phyloP scores from a whole-genome alignment of 1,140 invertebrate genomes.

The Papilio xuthus region DNA sequence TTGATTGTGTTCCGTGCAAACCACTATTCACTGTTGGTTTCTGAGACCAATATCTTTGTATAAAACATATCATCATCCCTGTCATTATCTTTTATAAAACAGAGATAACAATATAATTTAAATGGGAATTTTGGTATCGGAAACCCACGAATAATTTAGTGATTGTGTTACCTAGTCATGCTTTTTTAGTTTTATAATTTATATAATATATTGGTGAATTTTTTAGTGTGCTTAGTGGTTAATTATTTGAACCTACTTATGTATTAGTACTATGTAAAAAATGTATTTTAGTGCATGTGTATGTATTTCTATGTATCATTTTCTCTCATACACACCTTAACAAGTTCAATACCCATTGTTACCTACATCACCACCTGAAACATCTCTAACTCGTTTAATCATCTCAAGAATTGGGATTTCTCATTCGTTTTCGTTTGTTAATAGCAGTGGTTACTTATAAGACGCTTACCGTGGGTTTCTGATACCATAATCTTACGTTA shows the following conservation, averaged over 20 bases:
- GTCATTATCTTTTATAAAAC: no score
- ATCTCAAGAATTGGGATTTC: neutral
- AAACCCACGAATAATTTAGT: neutral
- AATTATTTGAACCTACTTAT: neutral
- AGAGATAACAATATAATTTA: no score
- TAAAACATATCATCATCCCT: no score
- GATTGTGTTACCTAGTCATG: neutral
- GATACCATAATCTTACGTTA: no score
- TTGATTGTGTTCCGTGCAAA: neutral
- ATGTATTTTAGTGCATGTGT: constrained; percentile 8
- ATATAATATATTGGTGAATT: neutral
- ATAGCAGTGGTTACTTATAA: no score
- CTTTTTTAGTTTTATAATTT: neutral
- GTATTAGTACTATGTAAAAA: constrained; percentile 10
- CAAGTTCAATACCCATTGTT: constrained; percentile 4
- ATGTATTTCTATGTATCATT: no score
- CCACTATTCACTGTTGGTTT: neutral
- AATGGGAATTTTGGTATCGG: no score
- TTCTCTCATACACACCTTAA: constrained; percentile 31
- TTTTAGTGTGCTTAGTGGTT: constrained; percentile 15
- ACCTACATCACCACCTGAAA: constrained; percentile 28
- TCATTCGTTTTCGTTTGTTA: no score
- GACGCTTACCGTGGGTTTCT: no score
- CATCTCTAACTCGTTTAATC: constrained; percentile 19
- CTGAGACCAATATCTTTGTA: no score